Evolutionary conservation across 2,797 vertebrate species (phyloP).

Genomic region (Helarctos malayanus): DNA sequence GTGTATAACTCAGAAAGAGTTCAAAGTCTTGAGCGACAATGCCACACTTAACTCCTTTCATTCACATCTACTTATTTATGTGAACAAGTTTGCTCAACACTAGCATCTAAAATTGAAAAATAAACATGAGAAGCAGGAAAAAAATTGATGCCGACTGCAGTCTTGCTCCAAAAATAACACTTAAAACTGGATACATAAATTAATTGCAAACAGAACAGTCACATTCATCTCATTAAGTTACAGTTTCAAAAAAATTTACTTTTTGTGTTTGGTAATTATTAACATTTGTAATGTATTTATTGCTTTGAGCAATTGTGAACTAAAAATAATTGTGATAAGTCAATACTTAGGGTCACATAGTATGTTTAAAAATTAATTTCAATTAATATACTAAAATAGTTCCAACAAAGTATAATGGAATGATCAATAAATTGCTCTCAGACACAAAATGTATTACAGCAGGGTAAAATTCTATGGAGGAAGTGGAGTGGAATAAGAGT

Average conservation of each 20-base stretch:
- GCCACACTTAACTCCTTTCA: neutral
- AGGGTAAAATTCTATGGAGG: neutral
- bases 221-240: constrained; percentile 19
- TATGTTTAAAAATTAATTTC: constrained; percentile 76
- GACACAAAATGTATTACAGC: constrained; percentile 51
- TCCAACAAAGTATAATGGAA: constrained; percentile 48
- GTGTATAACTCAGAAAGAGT: neutral
- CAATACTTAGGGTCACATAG: constrained; percentile 17
- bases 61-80: neutral
- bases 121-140: neutral
- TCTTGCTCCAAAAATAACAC: constrained; percentile 5
- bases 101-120: neutral
- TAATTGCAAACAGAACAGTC: constrained; percentile 36
- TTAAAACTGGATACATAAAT: neutral
- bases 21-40: neutral
- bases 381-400: constrained; percentile 58
- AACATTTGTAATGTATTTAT: constrained; percentile 27
- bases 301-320: constrained; percentile 38
- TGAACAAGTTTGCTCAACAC: neutral
- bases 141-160: neutral
- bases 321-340: constrained; percentile 64
- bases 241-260: neutral
- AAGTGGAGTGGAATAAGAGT: neutral
- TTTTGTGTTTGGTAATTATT: constrained; percentile 46
- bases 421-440: constrained; percentile 59